Evolutionary conservation across 2,888 invertebrate species (phyloP), one percentile per base, ranked within the genome.

Genomic region (Dicranocentrus wangi): DNA sequence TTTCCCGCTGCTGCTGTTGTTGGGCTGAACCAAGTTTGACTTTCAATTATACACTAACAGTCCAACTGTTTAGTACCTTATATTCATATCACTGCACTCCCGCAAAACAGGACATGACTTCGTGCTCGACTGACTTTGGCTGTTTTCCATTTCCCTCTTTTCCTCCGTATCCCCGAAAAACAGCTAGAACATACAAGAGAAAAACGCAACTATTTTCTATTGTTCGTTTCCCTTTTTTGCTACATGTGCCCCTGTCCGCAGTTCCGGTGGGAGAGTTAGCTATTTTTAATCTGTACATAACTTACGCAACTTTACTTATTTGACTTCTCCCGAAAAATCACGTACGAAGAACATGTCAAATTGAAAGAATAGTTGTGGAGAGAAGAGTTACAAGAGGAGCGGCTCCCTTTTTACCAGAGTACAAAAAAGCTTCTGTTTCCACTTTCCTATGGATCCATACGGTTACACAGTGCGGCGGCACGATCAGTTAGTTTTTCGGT

Each of bases 301-400:
- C 60, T 60, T 73, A 28, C 75, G 28, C 65, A 66, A 60, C 60
- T 60, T 73, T 73, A 32, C 23, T 69, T 70, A 53, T 68, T 69
- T 71, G 71, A 78, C 81, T 83, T 83, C 69, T 79, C 72, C 65
- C 53, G 68, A 80, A 84, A 79, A 84, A 84, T 84, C 84, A 84
- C 84, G 84, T 84, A 82, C 84, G 65, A 77, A 83, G 81, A 70
- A 79, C 82, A 73, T 75, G 77, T 72, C 80, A 82, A 84, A 82
- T 84, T 82, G 82, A 82, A 83, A 76, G 72, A 81, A 71, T 79
- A 71, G 81, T 81, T 76, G 76, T 66, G 63, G 43, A 43, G 68
- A 58, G 23, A 53, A 70, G 25, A 58, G 68, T 42, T 60, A 70
- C 71, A 63, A 73, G 73, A 73, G 61, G 61, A 28, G 10, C n/a